Percentiles rank a stretch among this genome's conserved stretches.
phyloP scores from a whole-genome alignment of 2,797 vertebrate genomes.

The Psittacula derbiana region DNA sequence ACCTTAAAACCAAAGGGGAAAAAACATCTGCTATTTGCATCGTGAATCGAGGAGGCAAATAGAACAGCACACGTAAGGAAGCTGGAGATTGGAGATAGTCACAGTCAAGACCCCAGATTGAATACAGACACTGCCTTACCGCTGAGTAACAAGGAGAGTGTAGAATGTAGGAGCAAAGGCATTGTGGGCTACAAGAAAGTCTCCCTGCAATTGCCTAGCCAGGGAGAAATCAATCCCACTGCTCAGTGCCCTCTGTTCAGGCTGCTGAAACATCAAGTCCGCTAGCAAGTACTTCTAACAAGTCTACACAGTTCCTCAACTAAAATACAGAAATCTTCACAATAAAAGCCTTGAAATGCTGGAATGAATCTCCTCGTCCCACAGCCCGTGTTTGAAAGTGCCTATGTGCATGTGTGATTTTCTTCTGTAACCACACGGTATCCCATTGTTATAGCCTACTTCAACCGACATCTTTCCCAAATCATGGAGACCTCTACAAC shows the following conservation, averaged over 20 bases:
- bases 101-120: neutral
- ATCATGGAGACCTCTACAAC: accelerated
- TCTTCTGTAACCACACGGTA: accelerated
- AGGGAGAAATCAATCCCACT: neutral
- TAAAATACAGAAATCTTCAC: neutral
- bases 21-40: neutral
- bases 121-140: neutral
- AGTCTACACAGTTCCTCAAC: neutral
- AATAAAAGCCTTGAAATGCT: neutral
- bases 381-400: neutral
- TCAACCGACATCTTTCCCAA: neutral
- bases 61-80: neutral
- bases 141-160: accelerated
- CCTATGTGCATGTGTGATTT: accelerated
- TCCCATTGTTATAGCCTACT: neutral
- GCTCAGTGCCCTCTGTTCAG: neutral
- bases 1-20: neutral
- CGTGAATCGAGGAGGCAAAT: neutral
- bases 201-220: neutral
- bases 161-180: accelerated
- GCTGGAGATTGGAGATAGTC: neutral
- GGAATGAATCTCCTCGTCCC: neutral
- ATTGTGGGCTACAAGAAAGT: neutral
- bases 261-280: accelerated
- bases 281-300: neutral